Evolutionary conservation across 2,888 invertebrate genomes (phyloP).

Genomic region (Sphecodes monilicornis): DNA sequence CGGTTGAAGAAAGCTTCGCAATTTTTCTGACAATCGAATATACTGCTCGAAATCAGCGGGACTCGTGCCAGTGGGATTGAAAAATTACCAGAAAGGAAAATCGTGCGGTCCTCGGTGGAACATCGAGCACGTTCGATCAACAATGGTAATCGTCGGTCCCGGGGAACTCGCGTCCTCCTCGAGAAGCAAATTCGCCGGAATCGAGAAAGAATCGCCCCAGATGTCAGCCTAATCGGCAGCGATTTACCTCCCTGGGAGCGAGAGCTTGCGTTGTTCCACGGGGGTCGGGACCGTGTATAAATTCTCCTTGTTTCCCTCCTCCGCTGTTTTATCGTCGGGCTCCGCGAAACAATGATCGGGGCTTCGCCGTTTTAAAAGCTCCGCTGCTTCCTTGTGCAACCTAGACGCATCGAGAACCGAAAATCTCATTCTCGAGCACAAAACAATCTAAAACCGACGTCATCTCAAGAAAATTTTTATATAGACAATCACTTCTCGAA

Average conservation of each 20-base stretch:
- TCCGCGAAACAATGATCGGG: conserved; percentile 57
- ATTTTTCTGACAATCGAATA: conserved; percentile 3
- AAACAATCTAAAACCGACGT: not conserved
- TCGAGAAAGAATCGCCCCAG: conserved; percentile 55
- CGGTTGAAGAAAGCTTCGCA: not conserved
- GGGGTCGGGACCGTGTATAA: conserved; percentile 21
- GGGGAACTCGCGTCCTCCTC: conserved; percentile 28
- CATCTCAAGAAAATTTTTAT: not conserved
- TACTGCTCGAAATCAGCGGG: not conserved
- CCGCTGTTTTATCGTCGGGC: conserved; percentile 37
- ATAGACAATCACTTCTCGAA: not conserved
- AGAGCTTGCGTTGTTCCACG: conserved; percentile 24
- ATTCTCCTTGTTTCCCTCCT: conserved; percentile 25
- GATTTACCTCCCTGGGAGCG: conserved; percentile 49
- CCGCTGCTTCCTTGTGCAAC: conserved; percentile 35
- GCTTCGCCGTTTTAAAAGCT: conserved; percentile 57
- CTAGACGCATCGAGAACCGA: not conserved
- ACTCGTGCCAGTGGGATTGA: not conserved
- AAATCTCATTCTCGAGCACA: not conserved
- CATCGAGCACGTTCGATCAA: conserved; percentile 31
- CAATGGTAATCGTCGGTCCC: conserved; percentile 50
- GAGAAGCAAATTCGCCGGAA: conserved; percentile 27
- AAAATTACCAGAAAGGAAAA: not conserved
- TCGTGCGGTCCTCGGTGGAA: not conserved
- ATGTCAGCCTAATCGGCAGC: conserved; percentile 63